These are phyloP conservation scores for Peromyscus aztecus DNA, from an alignment of 2,797 vertebrate genomes.

Conservation along the genomic window DNA sequence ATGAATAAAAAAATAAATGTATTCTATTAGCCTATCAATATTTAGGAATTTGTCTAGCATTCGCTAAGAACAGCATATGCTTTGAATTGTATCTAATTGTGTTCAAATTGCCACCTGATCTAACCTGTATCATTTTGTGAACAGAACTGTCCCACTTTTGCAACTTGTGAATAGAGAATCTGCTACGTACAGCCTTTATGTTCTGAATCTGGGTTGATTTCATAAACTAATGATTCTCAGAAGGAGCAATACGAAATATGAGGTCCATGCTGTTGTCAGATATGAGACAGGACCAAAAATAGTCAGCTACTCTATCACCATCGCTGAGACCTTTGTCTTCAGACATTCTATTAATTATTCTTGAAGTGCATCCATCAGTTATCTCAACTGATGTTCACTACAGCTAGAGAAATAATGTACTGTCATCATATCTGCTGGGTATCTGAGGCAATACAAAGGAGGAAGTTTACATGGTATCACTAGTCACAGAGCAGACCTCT, in stretches of 20 bases:
- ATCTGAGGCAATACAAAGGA: background rate
- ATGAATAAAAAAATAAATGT: background rate
- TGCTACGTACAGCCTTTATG: background rate
- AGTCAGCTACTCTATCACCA: background rate
- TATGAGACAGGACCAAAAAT: background rate
- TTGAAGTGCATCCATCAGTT: background rate
- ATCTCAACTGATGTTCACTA: background rate
- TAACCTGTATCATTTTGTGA: background rate
- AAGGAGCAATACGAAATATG: background rate
- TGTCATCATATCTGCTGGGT: too few relatives aligned
- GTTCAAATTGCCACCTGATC: background rate
- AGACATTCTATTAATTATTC: background rate
- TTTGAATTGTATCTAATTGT: background rate
- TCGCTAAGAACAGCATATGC: background rate
- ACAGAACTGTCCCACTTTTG: background rate
- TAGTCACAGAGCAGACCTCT: background rate
- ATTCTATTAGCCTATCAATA: background rate
- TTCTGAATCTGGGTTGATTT: background rate
- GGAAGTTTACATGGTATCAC: background rate
- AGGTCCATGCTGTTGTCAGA: too few relatives aligned
- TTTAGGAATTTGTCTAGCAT: background rate
- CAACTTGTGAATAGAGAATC: background rate
- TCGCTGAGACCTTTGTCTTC: background rate
- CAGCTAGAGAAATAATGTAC: background rate
- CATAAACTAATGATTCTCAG: background rate